Conservation (phyloP, 2,113 vertebrate genomes). For the Dasyurus viverrinus region DNA sequence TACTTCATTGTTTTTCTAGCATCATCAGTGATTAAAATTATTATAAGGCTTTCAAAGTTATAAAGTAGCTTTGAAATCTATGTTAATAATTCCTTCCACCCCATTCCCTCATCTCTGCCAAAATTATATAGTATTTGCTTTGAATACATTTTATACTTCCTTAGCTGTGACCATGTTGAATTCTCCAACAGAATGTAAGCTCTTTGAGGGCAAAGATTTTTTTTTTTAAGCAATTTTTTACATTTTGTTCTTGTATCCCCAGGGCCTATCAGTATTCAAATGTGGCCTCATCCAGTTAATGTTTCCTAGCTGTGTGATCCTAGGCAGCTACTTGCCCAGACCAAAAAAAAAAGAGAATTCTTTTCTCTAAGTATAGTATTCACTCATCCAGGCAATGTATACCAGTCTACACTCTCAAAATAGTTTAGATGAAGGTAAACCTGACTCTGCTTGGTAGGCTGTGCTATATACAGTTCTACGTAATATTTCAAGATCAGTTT, state of each 20-base stretch:
- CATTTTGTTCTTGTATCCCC: not conserved
- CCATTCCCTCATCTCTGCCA: too few relatives aligned
- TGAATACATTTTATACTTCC: not conserved
- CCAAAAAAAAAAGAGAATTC: too few relatives aligned
- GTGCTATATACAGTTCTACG: not conserved
- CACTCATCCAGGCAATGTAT: not conserved
- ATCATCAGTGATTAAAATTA: not conserved
- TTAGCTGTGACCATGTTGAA: not conserved
- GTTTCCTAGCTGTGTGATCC: too few relatives aligned
- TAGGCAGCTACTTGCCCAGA: too few relatives aligned
- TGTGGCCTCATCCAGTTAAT: too few relatives aligned
- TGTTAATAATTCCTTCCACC: not conserved
- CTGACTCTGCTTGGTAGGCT: not conserved
- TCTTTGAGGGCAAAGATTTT: not conserved
- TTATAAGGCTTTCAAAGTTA: not conserved
- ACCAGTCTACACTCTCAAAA: not conserved
- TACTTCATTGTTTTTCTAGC: constrained; percentile 15
- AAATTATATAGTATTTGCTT: not conserved
- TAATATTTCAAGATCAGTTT: not conserved
- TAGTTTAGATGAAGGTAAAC: not conserved
- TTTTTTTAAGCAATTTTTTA: not conserved
- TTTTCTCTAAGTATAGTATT: not conserved
- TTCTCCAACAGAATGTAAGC: not conserved
- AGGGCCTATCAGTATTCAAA: too few relatives aligned
- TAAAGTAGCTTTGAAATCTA: not conserved